Conservation (phyloP, 2,113 vertebrate genomes). For the Cepphus grylle region DNA sequence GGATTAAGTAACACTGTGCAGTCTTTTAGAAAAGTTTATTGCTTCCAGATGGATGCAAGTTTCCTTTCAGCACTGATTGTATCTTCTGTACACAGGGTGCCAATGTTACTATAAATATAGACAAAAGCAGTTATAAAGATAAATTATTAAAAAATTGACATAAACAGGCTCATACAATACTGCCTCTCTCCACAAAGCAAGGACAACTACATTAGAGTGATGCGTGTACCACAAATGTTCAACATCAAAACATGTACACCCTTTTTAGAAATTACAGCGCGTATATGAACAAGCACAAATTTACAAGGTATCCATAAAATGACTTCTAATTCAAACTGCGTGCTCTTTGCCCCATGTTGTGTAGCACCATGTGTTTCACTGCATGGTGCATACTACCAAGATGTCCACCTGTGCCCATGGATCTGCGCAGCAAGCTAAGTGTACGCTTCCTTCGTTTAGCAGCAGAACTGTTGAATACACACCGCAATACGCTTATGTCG, state of each 20-base stretch:
- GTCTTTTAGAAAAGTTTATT: slow-evolving; percentile 90
- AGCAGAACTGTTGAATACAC: not conserved
- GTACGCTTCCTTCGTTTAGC: slow-evolving; percentile 1
- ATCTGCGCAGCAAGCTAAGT: slow-evolving; percentile 45
- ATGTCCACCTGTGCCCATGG: slow-evolving; percentile 78
- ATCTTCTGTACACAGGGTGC: slow-evolving; percentile 77
- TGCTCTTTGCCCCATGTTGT: slow-evolving; percentile 80
- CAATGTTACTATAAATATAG: slow-evolving; percentile 75
- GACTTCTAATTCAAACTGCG: slow-evolving; percentile 62
- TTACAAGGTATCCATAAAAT: slow-evolving; percentile 52
- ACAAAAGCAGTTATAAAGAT: slow-evolving; percentile 65
- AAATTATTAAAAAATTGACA: slow-evolving; percentile 50
- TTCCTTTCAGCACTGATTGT: slow-evolving; percentile 81
- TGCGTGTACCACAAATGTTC: not conserved
- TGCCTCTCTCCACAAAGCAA: not conserved
- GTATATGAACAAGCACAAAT: slow-evolving; percentile 12
- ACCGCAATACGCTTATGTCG: not conserved
- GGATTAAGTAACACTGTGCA: slow-evolving; percentile 90
- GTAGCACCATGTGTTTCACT: slow-evolving; percentile 83
- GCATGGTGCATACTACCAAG: slow-evolving; percentile 73
- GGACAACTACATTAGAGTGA: not conserved
- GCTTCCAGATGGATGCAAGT: slow-evolving; percentile 88
- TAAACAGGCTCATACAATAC: not conserved
- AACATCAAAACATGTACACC: not conserved
- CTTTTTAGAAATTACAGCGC: not conserved